Evolutionary conservation across 2,113 vertebrate genomes (phyloP).

Genomic region (Ornithorhynchus anatinus): DNA sequence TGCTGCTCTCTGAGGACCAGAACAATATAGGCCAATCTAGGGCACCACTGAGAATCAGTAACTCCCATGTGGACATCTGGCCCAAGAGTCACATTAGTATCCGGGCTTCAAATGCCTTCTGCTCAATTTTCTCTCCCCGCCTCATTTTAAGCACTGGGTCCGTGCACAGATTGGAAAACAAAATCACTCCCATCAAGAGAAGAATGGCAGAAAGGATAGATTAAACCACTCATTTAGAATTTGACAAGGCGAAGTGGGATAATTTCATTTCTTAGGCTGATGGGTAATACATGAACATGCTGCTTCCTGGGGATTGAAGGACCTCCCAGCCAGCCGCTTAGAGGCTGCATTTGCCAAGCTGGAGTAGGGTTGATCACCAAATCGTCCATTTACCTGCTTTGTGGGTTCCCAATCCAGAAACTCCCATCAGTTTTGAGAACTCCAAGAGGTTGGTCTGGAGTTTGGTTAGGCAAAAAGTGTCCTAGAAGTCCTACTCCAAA

Average conservation of each 20-base stretch:
- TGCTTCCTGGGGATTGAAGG: too few relatives aligned
- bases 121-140: conserved; percentile 17
- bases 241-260: conserved; percentile 32
- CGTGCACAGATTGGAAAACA: conserved; percentile 45
- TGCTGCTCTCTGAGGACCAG: conserved; percentile 65
- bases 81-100: conserved; percentile 28
- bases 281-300: too few relatives aligned
- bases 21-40: conserved; percentile 67
- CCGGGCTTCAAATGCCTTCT: conserved; percentile 27
- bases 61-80: conserved; percentile 43
- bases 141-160: conserved; percentile 51
- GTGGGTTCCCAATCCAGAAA: too few relatives aligned
- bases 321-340: too few relatives aligned
- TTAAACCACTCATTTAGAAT: conserved; percentile 45
- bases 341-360: too few relatives aligned
- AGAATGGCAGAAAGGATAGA: conserved; percentile 31
- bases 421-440: too few relatives aligned
- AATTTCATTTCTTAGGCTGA: background rate
- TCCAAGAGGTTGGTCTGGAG: too few relatives aligned
- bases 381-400: too few relatives aligned
- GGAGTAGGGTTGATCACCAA: too few relatives aligned
- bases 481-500: too few relatives aligned
- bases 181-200: conserved; percentile 25
- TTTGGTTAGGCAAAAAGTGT: too few relatives aligned
- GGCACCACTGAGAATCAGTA: conserved; percentile 23